Evolutionary conservation across 2,113 vertebrate species (phyloP).

Genomic region (Taurulus bubalis): DNA sequence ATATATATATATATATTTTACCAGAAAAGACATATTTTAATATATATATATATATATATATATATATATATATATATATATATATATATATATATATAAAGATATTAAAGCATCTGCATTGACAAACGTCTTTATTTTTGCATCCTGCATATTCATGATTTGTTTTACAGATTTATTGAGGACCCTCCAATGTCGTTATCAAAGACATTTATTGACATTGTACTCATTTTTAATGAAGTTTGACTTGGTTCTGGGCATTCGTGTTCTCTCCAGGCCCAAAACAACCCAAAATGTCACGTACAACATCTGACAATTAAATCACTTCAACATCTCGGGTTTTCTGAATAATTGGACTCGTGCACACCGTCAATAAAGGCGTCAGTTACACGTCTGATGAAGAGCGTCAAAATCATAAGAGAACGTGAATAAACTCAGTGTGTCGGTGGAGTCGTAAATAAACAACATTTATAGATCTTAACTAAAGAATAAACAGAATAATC

Average conservation of each 20-base stretch:
- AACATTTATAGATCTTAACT: too few species aligned
- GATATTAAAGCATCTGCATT: too few species aligned
- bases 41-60: too few species aligned
- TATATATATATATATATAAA: too few species aligned
- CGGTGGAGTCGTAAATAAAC: too few species aligned
- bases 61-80: too few species aligned
- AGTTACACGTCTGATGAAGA: too few species aligned
- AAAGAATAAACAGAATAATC: too few species aligned
- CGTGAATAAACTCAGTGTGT: too few species aligned
- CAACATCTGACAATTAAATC: conserved; percentile 38
- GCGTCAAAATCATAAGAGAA: too few species aligned
- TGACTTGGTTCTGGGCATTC: conserved; percentile 6
- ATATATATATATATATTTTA: too few species aligned
- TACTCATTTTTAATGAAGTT: conserved; percentile 16
- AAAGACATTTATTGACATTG: conserved; percentile 37
- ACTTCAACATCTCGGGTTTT: conserved; percentile 1
- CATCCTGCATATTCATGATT: not conserved
- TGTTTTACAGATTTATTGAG: not conserved
- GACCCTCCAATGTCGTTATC: not conserved
- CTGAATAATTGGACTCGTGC: not conserved
- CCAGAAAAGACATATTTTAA: not conserved
- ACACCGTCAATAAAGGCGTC: too few species aligned
- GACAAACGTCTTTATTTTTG: not conserved
- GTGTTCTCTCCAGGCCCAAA: not conserved
- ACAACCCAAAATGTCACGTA: conserved; percentile 24